A percentile compares a stretch with the other conserved stretches of the same genome.
Conservation (phyloP, 2,888 invertebrate species). For the Ornithoptera alexandrae region DNA sequence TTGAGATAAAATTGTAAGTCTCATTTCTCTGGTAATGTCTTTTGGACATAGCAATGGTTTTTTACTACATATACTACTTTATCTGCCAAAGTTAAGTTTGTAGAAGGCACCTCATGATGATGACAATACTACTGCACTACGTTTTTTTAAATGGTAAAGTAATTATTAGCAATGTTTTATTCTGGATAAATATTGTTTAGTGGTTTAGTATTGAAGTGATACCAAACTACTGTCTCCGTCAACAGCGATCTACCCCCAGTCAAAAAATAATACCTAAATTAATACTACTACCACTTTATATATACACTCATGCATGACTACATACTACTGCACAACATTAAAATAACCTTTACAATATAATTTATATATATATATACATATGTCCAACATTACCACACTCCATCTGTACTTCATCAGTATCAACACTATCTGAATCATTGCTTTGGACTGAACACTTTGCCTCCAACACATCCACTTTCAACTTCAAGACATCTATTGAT, state of each 20-base stretch:
- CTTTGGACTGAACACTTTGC: constrained; percentile 48
- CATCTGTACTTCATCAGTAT: constrained; percentile 50
- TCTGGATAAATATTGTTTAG: no score
- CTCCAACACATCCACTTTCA: constrained; percentile 50
- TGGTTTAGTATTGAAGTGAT: neutral
- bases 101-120: no score
- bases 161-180: no score
- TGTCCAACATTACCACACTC: constrained; percentile 47
- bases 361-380: constrained; percentile 25
- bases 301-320: neutral
- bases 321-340: neutral
- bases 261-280: no score
- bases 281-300: constrained; percentile 15
- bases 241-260: no score
- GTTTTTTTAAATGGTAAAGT: no score
- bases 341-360: neutral
- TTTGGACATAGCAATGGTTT: no score
- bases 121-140: no score
- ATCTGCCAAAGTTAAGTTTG: no score
- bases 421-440: constrained; percentile 43
- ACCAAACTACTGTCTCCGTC: neutral
- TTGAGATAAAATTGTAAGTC: no score
- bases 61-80: no score
- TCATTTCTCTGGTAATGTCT: no score
- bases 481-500: constrained; percentile 47